These are phyloP conservation scores for Notolabrus celidotus DNA, from an alignment of 2,797 vertebrate genomes.

Conservation along the genomic window DNA sequence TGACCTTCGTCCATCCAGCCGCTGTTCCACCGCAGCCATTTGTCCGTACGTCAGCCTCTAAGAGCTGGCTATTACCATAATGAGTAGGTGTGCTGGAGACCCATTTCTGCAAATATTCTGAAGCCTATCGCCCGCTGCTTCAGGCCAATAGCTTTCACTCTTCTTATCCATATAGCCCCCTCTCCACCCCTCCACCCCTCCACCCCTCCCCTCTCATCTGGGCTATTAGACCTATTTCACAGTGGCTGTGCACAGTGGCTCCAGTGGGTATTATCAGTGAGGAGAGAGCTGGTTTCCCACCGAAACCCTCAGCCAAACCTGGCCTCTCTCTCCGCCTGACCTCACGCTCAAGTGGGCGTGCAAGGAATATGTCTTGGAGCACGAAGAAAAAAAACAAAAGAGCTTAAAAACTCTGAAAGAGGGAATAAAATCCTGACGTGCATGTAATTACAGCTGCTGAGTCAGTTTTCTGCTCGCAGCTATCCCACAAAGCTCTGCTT, in stretches of 20 bases:
- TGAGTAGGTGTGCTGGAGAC: slow-evolving; percentile 77
- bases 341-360: slow-evolving; percentile 76
- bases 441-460: slow-evolving; percentile 69
- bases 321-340: slow-evolving; percentile 65
- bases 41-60: slow-evolving; percentile 79
- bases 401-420: slow-evolving; percentile 36
- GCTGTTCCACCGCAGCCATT: slow-evolving; percentile 75
- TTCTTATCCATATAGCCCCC: slow-evolving; percentile 44
- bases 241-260: slow-evolving; percentile 68
- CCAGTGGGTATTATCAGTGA: slow-evolving; percentile 68
- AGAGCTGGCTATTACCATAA: slow-evolving; percentile 80
- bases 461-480: slow-evolving; percentile 39
- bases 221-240: slow-evolving; percentile 62
- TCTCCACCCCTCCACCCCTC: slow-evolving; percentile 2
- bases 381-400: slow-evolving; percentile 61
- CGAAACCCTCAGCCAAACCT: slow-evolving; percentile 63
- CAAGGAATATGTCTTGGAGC: slow-evolving; percentile 71
- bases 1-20: slow-evolving; percentile 67
- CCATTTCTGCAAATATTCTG: slow-evolving; percentile 71
- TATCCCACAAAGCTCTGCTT: slow-evolving; percentile 47
- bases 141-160: slow-evolving; percentile 56
- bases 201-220: slow-evolving; percentile 42
- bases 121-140: slow-evolving; percentile 61
- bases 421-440: slow-evolving; percentile 38
- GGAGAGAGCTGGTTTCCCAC: slow-evolving; percentile 66